Conservation (phyloP, 2,888 invertebrate genomes). For the Hirudinaria manillensis region DNA sequence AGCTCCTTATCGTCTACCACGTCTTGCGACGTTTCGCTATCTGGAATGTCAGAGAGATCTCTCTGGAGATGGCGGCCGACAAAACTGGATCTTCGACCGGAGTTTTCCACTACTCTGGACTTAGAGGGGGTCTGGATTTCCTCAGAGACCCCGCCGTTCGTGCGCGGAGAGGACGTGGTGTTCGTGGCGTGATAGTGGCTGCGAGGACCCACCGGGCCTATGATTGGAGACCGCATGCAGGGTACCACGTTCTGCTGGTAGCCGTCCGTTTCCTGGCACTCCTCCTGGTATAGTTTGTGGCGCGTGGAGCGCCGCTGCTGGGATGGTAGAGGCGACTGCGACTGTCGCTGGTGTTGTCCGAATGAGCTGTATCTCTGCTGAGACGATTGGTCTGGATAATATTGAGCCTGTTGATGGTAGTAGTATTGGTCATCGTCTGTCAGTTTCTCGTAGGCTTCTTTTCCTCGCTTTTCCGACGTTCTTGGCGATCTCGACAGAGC, state of each 20-base stretch:
- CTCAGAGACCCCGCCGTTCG: too few species aligned
- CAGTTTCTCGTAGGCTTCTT: neutral
- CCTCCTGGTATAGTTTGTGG: neutral
- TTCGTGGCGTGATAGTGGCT: too few species aligned
- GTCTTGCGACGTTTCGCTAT: conserved; percentile 4
- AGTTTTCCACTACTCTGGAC: neutral
- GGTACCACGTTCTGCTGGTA: neutral
- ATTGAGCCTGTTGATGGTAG: neutral
- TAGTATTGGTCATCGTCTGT: neutral
- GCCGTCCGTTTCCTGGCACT: neutral
- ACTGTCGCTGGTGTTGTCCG: neutral
- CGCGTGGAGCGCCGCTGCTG: neutral
- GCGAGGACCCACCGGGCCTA: neutral
- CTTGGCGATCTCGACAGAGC: neutral
- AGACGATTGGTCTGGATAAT: neutral
- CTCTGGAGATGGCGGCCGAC: neutral
- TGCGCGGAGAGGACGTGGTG: too few species aligned
- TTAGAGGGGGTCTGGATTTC: neutral
- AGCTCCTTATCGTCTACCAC: neutral
- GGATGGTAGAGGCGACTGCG: neutral
- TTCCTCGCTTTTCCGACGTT: neutral
- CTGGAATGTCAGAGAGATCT: conserved; percentile 17
- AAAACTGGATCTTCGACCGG: neutral
- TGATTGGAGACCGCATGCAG: conserved; percentile 1
- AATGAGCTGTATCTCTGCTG: conserved; percentile 7